Evolutionary conservation across 2,888 invertebrate species (phyloP).

Genomic region (Drosophila fungiperda): DNA sequence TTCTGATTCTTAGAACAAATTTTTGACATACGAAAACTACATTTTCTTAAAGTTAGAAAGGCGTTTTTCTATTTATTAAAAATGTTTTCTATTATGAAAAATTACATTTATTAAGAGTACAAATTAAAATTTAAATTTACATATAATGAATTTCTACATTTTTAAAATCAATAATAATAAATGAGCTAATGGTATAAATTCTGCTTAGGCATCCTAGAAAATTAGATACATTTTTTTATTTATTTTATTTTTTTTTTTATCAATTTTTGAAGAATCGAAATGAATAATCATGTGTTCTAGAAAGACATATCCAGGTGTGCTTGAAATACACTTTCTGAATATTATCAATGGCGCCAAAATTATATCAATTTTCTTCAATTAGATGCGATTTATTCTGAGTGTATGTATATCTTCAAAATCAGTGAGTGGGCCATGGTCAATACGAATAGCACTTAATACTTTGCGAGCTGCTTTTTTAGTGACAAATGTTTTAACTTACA

Average conservation of each 20-base stretch:
- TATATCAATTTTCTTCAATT: neutral
- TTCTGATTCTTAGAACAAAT: neutral
- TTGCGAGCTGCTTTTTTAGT: constrained; percentile 19
- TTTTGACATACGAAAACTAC: neutral
- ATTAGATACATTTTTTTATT: neutral
- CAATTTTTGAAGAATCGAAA: neutral
- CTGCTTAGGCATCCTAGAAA: neutral
- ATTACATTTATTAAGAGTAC: neutral
- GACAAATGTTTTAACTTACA: constrained; percentile 39
- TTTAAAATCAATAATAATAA: neutral
- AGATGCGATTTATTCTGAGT: neutral
- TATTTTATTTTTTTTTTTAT: neutral
- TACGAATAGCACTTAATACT: constrained; percentile 13
- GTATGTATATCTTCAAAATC: neutral
- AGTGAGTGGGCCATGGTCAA: constrained; percentile 20
- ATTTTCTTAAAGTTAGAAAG: neutral
- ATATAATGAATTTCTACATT: neutral
- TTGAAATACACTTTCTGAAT: neutral
- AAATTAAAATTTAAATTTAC: neutral
- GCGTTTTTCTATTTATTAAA: neutral
- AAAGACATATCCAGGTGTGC: neutral
- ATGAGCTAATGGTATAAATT: neutral
- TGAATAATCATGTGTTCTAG: neutral
- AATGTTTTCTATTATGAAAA: neutral
- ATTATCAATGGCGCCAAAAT: neutral